phyloP scores from a whole-genome alignment of 2,888 invertebrate species.

The Nephrotoma guestfalica region DNA sequence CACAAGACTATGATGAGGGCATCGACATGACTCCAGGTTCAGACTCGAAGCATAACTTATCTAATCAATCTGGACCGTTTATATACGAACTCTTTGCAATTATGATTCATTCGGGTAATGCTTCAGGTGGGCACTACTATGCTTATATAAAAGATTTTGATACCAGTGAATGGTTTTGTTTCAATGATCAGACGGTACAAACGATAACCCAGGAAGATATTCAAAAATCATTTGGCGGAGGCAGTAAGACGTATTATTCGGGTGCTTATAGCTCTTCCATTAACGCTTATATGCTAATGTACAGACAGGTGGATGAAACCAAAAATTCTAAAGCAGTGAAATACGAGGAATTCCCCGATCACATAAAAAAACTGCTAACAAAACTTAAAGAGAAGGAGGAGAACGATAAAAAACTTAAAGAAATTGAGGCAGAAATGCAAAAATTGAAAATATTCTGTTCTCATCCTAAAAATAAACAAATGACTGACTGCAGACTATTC shows the following conservation, averaged over 20 bases:
- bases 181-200: constrained; percentile 73
- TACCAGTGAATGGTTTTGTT: constrained; percentile 67
- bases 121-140: constrained; percentile 82
- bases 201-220: constrained; percentile 67
- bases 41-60: constrained; percentile 27
- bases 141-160: constrained; percentile 75
- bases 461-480: constrained; percentile 39
- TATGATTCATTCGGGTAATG: constrained; percentile 85
- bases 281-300: constrained; percentile 87
- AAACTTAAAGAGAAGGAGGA: constrained; percentile 52
- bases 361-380: constrained; percentile 49
- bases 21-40: constrained; percentile 44
- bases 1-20: constrained; percentile 52
- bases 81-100: constrained; percentile 78
- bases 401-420: constrained; percentile 40
- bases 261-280: constrained; percentile 66
- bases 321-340: constrained; percentile 48
- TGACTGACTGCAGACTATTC: constrained; percentile 40
- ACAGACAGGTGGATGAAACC: constrained; percentile 54
- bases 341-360: constrained; percentile 55
- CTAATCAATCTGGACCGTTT: constrained; percentile 45
- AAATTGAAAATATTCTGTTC: constrained; percentile 49
- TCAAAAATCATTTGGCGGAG: constrained; percentile 70
- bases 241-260: constrained; percentile 53
- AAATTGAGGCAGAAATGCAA: constrained; percentile 44